Evolutionary conservation across 2,888 invertebrate genomes (phyloP).

Genomic region (Nectonema munidae): DNA sequence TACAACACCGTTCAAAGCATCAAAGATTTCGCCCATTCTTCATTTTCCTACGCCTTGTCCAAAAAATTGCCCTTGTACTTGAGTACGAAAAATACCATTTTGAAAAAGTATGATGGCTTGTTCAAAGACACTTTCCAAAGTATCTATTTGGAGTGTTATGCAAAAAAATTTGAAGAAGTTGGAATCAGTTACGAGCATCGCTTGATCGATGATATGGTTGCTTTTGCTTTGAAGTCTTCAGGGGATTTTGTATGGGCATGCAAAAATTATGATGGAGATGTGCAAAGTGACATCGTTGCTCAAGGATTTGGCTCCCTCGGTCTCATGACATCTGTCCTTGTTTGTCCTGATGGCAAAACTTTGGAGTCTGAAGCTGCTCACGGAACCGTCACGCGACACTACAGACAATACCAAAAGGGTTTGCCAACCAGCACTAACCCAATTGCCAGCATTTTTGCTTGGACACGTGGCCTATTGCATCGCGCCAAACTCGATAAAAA

Average conservation of each 20-base stretch:
- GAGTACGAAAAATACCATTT: slow-evolving; percentile 72
- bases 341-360: slow-evolving; percentile 88
- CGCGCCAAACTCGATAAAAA: slow-evolving; percentile 73
- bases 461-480: slow-evolving; percentile 69
- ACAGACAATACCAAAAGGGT: slow-evolving; percentile 27
- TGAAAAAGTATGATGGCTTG: slow-evolving; percentile 73
- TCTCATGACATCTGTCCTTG: slow-evolving; percentile 78
- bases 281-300: slow-evolving; percentile 85
- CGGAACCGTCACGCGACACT: slow-evolving; percentile 76
- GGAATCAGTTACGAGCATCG: slow-evolving; percentile 91
- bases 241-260: slow-evolving; percentile 99
- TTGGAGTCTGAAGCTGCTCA: slow-evolving; percentile 93
- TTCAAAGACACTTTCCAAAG: slow-evolving; percentile 91
- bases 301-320: slow-evolving; percentile 63
- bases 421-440: slow-evolving; percentile 15
- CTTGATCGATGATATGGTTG: slow-evolving; percentile 94
- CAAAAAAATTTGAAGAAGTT: slow-evolving; percentile 34
- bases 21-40: slow-evolving; percentile 63
- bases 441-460: slow-evolving; percentile 70
- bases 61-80: slow-evolving; percentile 37
- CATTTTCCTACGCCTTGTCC: slow-evolving; percentile 53
- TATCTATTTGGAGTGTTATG: slow-evolving; percentile 38
- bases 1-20: slow-evolving; percentile 42
- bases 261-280: slow-evolving; percentile 96
- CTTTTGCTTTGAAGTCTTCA: slow-evolving; percentile 78